phyloP scores from a whole-genome alignment of 2,888 invertebrate genomes.

The Drosophila kambysellisi region DNA sequence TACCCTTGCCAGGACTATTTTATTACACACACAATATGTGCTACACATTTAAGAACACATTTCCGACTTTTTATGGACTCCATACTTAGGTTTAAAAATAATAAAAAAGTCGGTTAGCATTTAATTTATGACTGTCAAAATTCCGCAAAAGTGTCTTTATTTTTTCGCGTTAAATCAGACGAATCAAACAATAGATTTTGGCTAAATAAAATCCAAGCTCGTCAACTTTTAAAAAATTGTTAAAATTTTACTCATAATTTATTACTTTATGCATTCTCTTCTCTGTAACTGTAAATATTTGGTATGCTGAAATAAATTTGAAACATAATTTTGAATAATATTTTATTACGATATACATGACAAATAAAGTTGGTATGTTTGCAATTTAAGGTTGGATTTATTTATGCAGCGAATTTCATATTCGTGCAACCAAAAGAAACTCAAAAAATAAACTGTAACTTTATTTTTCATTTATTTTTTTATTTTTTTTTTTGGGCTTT shows the following conservation, averaged over 20 bases:
- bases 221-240: neutral
- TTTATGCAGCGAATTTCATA: slow-evolving; percentile 5
- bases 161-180: neutral
- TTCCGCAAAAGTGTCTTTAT: neutral
- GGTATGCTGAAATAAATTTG: neutral
- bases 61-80: neutral
- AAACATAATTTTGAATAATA: neutral
- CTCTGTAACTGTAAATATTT: neutral
- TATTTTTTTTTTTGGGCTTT: neutral
- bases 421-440: neutral
- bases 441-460: neutral
- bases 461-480: neutral
- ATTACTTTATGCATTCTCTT: neutral
- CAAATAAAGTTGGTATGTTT: neutral
- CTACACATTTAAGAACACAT: slow-evolving; percentile 1
- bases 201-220: neutral
- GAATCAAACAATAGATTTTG: neutral
- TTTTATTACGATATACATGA: neutral
- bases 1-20: slow-evolving; percentile 4
- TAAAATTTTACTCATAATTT: neutral
- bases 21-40: slow-evolving; percentile 1
- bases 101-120: neutral
- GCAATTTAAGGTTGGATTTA: neutral
- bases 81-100: neutral
- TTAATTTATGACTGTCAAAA: neutral